phyloP scores from a whole-genome alignment of 2,113 vertebrate genomes.

The Ovibos moschatus region DNA sequence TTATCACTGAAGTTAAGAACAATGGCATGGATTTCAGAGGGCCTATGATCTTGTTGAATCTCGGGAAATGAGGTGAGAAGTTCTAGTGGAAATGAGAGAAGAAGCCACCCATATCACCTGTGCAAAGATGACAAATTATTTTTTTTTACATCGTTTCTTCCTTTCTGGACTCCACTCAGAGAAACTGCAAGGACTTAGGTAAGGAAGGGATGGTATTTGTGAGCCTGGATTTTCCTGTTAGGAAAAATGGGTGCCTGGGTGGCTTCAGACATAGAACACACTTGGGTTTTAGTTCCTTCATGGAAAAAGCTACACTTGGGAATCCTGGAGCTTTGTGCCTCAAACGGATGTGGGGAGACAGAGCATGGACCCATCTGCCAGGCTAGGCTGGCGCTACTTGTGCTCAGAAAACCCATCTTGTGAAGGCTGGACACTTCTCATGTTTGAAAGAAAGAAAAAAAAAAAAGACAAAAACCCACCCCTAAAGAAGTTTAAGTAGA shows the following conservation, averaged over 20 bases:
- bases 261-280: background rate
- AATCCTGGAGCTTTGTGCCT: background rate
- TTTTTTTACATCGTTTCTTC: background rate
- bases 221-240: background rate
- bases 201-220: background rate
- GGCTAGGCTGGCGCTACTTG: background rate
- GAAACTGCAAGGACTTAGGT: background rate
- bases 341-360: accelerated
- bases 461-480: background rate
- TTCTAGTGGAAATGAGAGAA: background rate
- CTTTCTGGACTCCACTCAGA: accelerated
- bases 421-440: background rate
- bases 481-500: background rate
- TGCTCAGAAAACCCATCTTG: background rate
- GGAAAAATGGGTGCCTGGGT: background rate
- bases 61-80: background rate
- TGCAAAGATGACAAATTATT: accelerated
- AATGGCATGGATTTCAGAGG: background rate
- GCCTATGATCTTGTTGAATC: background rate
- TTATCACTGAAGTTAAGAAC: background rate
- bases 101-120: background rate
- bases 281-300: background rate
- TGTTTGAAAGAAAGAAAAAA: background rate
- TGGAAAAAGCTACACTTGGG: background rate
- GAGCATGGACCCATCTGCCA: background rate